Percentiles rank a stretch among this genome's conserved stretches.
Conservation (phyloP, 2,113 vertebrate species). For the Cavia aperea region DNA sequence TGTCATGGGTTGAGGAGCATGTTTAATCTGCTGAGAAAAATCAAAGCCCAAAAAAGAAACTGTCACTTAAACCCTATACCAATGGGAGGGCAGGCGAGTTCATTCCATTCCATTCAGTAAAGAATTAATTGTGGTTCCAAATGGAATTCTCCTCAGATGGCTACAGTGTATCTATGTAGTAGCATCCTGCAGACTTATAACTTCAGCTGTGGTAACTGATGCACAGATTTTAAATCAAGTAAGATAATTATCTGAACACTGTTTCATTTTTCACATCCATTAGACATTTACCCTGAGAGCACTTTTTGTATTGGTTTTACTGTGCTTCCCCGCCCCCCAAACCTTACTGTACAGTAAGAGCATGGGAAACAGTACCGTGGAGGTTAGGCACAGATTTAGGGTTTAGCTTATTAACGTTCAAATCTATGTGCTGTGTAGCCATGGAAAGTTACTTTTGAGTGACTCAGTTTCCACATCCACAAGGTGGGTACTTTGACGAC, state of each 20-base stretch:
- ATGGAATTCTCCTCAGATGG: background rate
- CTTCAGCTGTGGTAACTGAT: background rate
- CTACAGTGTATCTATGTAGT: background rate
- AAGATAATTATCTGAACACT: background rate
- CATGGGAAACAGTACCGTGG: background rate
- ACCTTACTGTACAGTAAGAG: background rate
- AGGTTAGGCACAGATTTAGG: background rate
- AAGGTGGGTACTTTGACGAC: background rate
- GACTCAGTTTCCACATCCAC: background rate
- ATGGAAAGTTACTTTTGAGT: background rate
- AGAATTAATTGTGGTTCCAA: background rate
- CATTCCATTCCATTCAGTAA: background rate
- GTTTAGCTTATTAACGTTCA: background rate
- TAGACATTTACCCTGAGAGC: background rate
- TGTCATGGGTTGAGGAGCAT: background rate
- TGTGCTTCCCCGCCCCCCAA: background rate
- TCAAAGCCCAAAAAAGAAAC: constrained; percentile 25
- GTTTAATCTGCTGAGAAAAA: background rate
- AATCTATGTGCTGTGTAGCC: background rate
- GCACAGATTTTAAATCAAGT: background rate
- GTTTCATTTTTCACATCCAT: background rate
- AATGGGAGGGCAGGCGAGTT: background rate
- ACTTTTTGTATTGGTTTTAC: background rate
- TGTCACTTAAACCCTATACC: background rate
- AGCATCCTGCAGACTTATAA: background rate